Base-by-base conservation (phyloP, 53 echinoderm and acorn worm species). In the Antedon mediterranea region DNA sequence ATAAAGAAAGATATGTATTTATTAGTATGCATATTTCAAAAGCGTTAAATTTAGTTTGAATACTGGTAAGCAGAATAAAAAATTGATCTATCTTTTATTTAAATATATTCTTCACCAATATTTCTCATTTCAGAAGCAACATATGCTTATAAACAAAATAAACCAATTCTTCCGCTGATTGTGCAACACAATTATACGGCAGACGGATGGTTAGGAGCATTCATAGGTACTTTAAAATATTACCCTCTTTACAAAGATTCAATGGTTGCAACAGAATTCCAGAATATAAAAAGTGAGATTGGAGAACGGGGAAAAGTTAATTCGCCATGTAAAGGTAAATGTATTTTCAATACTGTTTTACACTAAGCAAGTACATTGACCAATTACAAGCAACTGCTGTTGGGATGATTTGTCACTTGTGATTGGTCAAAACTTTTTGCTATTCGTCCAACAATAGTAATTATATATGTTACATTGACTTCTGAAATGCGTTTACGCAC, bases 201-300 rank as follows among this genome's bases (percentile, higher is more conserved):
- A 0, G 91, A 91, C 44, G 91, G 91, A 33, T 91, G 91, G 91
- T 82, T 91, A 0, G 91, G 91, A 3, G 84, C 89, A 43, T 82
- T 91, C 84, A 77, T 91, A 32, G 91, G 91, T 0, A 86, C 89
- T 74, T 86, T 89, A 72, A 81, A 81, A 28, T 91, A 87, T 44
- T 85, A 85, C 30, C 82, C 81, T 18, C 34, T 88, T 57, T 80
- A 80, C 26, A 78, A 43, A 9, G 43, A 75, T 43, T 73, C 80
- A 31, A 70, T 57, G 28, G 34, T 88, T 43, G 75, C 77, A 30
- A 71, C 43, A 11, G 82, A 87, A 73, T 71, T 90, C 33, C 73
- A 32, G 43, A 83, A 86, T 76, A 79, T 90, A 20, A 89, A 75
- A 32, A 81, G 81, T 13, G 86, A 83, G 41, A 81, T 90, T 43